A percentile compares a stretch with the other conserved stretches of the same genome.
These are phyloP conservation scores for Drosophila mimica DNA, from an alignment of 2,888 invertebrate species.

Conservation along the genomic window DNA sequence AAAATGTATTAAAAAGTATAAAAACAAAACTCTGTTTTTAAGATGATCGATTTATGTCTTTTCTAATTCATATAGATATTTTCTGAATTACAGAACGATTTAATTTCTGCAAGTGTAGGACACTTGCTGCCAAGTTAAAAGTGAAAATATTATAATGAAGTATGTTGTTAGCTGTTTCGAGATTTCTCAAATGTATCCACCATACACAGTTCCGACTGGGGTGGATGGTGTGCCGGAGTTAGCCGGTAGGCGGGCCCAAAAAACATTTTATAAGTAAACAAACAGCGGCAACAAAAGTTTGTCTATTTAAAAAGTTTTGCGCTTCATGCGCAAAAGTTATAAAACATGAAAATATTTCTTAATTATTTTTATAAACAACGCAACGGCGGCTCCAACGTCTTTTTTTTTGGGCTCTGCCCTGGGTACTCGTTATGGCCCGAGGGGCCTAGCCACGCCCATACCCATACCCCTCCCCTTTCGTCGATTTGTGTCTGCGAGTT, in stretches of 20 bases:
- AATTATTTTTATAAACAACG: slow-evolving; percentile 80
- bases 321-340: slow-evolving; percentile 73
- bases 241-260: background rate
- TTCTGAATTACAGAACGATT: background rate
- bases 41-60: too few species aligned
- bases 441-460: background rate
- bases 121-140: slow-evolving; percentile 68
- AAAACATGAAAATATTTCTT: slow-evolving; percentile 82
- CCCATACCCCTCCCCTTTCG: slow-evolving; percentile 8
- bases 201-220: slow-evolving; percentile 32
- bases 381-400: slow-evolving; percentile 45
- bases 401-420: slow-evolving; percentile 22
- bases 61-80: background rate
- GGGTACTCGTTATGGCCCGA: slow-evolving; percentile 12
- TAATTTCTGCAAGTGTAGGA: slow-evolving; percentile 5
- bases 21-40: background rate
- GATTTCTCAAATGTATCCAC: slow-evolving; percentile 75
- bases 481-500: slow-evolving; percentile 59
- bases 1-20: background rate
- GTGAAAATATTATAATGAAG: slow-evolving; percentile 80
- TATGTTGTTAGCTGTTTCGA: slow-evolving; percentile 77
- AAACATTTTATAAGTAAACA: slow-evolving; percentile 75
- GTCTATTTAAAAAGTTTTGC: slow-evolving; percentile 78
- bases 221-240: background rate
- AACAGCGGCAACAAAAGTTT: slow-evolving; percentile 75